phyloP scores from a whole-genome alignment of 2,113 vertebrate genomes.

The Acrocephalus kingi region DNA sequence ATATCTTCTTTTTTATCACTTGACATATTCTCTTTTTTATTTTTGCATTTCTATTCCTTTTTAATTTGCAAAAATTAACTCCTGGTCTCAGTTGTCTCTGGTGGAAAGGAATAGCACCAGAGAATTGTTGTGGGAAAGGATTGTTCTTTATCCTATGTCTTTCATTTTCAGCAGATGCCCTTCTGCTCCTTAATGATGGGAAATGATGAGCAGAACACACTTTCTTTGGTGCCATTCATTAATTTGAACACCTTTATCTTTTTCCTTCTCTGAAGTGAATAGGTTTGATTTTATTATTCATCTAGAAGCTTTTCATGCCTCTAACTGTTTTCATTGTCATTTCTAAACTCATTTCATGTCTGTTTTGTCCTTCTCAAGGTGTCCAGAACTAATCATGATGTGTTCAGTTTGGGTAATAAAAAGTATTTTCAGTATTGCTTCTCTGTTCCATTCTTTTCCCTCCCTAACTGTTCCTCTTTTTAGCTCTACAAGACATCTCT shows the following conservation, averaged over 20 bases:
- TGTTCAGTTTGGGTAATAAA: neutral
- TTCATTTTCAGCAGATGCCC: neutral
- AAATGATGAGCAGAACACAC: neutral
- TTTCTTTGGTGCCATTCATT: neutral
- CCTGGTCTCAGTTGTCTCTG: neutral
- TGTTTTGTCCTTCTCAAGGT: neutral
- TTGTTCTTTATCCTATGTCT: neutral
- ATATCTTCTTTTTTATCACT: neutral
- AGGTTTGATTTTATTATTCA: neutral
- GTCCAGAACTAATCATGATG: neutral
- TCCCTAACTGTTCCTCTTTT: neutral
- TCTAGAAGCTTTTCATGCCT: neutral
- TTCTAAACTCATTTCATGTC: neutral
- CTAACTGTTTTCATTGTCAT: neutral
- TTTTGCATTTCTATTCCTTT: neutral
- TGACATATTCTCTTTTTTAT: neutral
- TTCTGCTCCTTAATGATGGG: neutral
- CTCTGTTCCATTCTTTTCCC: neutral
- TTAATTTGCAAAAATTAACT: neutral
- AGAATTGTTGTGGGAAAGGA: neutral
- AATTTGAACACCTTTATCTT: conserved; percentile 6
- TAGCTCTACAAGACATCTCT: neutral
- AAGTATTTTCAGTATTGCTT: neutral
- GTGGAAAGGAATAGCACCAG: neutral
- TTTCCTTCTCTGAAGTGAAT: neutral